phyloP scores from a whole-genome alignment of 2,797 vertebrate genomes.

The Ctenosaura bakeri region DNA sequence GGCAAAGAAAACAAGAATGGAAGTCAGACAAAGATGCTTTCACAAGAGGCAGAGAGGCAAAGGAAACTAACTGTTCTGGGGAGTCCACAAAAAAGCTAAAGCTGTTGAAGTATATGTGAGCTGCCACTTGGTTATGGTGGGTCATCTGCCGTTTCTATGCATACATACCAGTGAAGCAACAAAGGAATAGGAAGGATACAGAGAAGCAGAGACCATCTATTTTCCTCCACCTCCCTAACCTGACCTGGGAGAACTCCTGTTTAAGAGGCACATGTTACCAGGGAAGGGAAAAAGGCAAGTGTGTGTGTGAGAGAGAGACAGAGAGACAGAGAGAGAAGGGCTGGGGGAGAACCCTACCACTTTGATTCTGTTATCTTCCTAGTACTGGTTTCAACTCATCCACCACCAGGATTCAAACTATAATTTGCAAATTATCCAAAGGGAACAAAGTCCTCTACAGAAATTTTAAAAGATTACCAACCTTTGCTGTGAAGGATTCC shows the following conservation, averaged over 20 bases:
- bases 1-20: slow-evolving; percentile 52
- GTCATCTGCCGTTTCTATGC: background rate
- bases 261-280: background rate
- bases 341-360: background rate
- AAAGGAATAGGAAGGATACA: background rate
- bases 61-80: slow-evolving; percentile 32
- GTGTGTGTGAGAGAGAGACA: no score
- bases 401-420: background rate
- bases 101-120: slow-evolving; percentile 30
- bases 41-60: slow-evolving; percentile 53
- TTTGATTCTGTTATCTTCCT: background rate
- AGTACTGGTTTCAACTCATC: background rate
- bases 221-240: background rate
- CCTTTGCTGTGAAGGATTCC: background rate
- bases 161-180: background rate
- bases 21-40: slow-evolving; percentile 50
- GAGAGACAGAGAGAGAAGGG: background rate
- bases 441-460: background rate
- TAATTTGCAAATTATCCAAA: no score
- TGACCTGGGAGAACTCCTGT: background rate
- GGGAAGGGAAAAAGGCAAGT: no score
- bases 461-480: background rate
- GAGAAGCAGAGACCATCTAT: background rate
- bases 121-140: background rate
- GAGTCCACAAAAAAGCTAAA: slow-evolving; percentile 35